phyloP scores from a whole-genome alignment of 2,888 invertebrate species.

The Lasioglossum leucozonium region DNA sequence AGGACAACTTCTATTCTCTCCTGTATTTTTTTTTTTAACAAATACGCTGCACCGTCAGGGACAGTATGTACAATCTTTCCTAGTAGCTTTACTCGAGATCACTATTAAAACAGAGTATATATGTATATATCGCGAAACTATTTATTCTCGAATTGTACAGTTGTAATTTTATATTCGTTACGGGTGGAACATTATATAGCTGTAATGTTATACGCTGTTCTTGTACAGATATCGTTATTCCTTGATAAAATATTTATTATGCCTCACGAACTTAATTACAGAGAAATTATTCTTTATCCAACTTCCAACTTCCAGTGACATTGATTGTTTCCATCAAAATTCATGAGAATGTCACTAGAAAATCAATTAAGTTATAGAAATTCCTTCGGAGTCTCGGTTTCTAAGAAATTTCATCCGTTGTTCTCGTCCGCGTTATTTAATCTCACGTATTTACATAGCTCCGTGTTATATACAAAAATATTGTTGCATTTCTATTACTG shows the following conservation, averaged over 20 bases:
- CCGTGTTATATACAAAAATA: slow-evolving; percentile 31
- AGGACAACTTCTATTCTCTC: background rate
- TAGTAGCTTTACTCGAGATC: slow-evolving; percentile 54
- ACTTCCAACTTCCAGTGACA: too few relatives aligned
- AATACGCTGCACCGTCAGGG: slow-evolving; percentile 20
- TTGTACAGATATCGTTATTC: slow-evolving; percentile 53
- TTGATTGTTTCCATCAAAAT: too few relatives aligned
- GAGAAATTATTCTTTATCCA: background rate
- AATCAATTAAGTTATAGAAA: too few relatives aligned
- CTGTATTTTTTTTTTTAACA: background rate
- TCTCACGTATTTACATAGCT: slow-evolving; percentile 40
- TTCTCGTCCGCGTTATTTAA: background rate
- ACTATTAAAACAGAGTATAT: slow-evolving; percentile 33
- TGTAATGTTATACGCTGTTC: slow-evolving; percentile 36
- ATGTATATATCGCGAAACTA: slow-evolving; percentile 40
- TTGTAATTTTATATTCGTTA: slow-evolving; percentile 59
- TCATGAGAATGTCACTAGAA: too few relatives aligned
- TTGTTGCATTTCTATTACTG: background rate
- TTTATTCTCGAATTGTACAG: slow-evolving; percentile 66
- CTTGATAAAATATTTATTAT: slow-evolving; percentile 59
- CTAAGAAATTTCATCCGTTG: background rate
- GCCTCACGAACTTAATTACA: slow-evolving; percentile 55
- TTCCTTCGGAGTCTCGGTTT: too few relatives aligned
- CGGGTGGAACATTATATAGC: slow-evolving; percentile 7
- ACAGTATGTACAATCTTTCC: slow-evolving; percentile 59